Percentiles rank a stretch among this genome's conserved stretches.
These are phyloP conservation scores for Plebejus anna DNA, from an alignment of 2,888 invertebrate species.

Conservation along the genomic window DNA sequence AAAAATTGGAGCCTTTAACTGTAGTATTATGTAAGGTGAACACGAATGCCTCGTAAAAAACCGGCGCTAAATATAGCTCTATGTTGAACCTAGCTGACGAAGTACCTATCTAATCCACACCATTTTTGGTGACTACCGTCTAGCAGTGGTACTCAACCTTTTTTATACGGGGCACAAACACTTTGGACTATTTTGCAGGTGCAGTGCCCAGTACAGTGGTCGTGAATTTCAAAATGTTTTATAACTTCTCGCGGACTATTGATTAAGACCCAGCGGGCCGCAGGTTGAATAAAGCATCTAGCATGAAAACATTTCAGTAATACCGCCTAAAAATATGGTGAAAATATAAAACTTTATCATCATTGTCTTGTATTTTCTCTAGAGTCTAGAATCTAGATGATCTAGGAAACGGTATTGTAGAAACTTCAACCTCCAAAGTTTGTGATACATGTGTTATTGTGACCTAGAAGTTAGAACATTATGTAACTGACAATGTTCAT, in stretches of 20 bases:
- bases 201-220: too few relatives aligned
- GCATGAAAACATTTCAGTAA: too few relatives aligned
- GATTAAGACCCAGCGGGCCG: too few relatives aligned
- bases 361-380: background rate
- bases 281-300: too few relatives aligned
- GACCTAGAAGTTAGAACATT: background rate
- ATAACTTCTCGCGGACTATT: too few relatives aligned
- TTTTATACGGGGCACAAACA: too few relatives aligned
- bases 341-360: background rate
- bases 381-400: background rate
- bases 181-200: too few relatives aligned
- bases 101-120: background rate
- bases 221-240: too few relatives aligned
- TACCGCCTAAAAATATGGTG: too few relatives aligned
- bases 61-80: background rate
- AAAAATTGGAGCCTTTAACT: background rate
- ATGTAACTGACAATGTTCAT: background rate
- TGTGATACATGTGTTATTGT: conserved; percentile 11
- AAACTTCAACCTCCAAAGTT: background rate
- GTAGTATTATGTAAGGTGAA: background rate
- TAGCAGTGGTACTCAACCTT: too few relatives aligned
- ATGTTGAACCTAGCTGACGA: background rate
- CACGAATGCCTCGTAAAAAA: background rate
- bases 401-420: background rate
- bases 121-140: too few relatives aligned